phyloP scores from a whole-genome alignment of 1,140 invertebrate genomes.

The Paraescarpia echinospica region DNA sequence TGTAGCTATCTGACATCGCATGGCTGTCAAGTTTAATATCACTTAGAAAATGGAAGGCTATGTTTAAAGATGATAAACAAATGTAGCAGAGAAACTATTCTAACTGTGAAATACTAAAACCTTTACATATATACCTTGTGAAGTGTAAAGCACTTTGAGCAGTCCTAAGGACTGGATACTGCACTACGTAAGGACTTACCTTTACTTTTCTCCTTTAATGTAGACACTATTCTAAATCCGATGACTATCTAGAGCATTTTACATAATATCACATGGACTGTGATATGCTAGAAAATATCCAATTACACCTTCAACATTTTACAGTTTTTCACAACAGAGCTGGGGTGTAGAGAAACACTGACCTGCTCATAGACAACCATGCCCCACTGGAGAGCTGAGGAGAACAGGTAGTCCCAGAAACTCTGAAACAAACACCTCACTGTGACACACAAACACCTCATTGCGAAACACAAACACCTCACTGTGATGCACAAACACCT shows the following conservation, averaged over 20 bases:
- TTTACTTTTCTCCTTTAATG: no score
- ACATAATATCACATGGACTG: neutral
- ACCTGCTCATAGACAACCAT: conserved; percentile 25
- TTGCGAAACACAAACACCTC: neutral
- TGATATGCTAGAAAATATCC: neutral
- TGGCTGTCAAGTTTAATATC: neutral
- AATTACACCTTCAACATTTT: neutral
- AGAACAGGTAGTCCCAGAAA: conserved; percentile 25
- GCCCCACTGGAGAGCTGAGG: conserved; percentile 18
- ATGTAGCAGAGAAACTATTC: neutral
- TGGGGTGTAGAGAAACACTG: neutral
- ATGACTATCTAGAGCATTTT: neutral
- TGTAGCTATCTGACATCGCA: neutral
- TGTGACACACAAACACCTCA: neutral
- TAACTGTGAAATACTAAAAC: neutral
- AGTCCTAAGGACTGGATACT: no score
- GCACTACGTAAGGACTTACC: no score
- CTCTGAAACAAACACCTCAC: conserved; percentile 13
- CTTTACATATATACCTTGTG: neutral
- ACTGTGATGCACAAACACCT: neutral
- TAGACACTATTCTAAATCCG: no score
- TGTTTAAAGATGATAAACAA: neutral
- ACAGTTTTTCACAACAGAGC: neutral
- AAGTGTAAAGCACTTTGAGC: no score
- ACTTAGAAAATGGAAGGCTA: neutral